Conservation (phyloP, 1,140 invertebrate genomes). For the Panulirus ornatus region DNA sequence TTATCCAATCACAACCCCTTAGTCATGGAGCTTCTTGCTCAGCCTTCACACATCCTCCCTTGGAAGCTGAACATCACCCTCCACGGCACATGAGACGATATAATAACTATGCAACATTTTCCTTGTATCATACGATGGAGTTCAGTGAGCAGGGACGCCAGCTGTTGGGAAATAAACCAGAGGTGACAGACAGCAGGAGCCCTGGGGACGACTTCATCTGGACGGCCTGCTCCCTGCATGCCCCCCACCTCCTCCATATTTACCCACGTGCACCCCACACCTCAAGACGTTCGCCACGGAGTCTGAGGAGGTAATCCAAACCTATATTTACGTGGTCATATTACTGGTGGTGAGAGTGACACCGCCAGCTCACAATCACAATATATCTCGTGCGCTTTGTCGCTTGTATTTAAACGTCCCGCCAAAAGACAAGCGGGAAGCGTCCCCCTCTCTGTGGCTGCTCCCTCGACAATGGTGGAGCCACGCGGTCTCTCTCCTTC, state of each 20-base stretch:
- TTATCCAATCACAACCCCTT: no score
- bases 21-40: no score
- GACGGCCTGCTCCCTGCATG: no score
- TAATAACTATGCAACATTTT: no score
- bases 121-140: no score
- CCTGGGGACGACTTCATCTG: no score
- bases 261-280: conserved; percentile 13
- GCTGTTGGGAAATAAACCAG: no score
- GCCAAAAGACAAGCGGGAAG: conserved; percentile 65
- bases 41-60: no score
- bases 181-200: no score
- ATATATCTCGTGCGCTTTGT: conserved; percentile 50
- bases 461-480: conserved; percentile 43
- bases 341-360: conserved; percentile 11
- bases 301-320: conserved; percentile 23
- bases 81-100: no score
- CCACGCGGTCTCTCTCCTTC: conserved; percentile 39
- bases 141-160: no score
- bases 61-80: no score
- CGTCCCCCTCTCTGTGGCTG: conserved; percentile 45
- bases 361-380: not conserved
- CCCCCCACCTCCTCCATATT: conserved; percentile 54
- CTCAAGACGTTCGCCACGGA: not conserved
- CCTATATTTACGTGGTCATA: conserved; percentile 50
- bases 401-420: conserved; percentile 59